phyloP scores from a whole-genome alignment of 2,888 invertebrate species.

The Athetis lepigone region DNA sequence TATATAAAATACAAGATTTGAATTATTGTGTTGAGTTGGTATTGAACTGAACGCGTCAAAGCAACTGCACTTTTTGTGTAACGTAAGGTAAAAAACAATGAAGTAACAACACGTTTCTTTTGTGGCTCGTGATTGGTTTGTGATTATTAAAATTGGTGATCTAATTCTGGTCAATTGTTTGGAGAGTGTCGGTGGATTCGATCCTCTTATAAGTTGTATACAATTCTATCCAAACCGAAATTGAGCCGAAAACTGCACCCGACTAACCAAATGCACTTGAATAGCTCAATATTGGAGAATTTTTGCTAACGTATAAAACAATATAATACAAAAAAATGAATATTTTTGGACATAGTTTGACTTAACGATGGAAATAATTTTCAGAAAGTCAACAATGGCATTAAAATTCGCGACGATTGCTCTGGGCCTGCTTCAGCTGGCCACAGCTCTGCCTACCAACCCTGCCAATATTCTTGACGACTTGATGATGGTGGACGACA shows the following conservation, averaged over 20 bases:
- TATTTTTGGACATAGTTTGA: no score
- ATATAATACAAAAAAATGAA: no score
- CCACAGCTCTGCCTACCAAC: conserved; percentile 71
- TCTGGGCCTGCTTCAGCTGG: conserved; percentile 75
- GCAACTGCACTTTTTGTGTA: conserved; percentile 72
- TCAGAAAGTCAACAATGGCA: conserved; percentile 63
- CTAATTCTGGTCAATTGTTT: conserved; percentile 2
- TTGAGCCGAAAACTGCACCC: background rate
- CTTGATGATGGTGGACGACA: conserved; percentile 86
- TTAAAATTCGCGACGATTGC: conserved; percentile 72
- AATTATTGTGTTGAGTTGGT: conserved; percentile 73
- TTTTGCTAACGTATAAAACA: no score
- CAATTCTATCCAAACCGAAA: no score
- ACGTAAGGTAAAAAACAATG: conserved; percentile 66
- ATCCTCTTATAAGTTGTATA: background rate
- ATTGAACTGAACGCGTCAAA: conserved; percentile 70
- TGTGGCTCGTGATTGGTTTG: conserved; percentile 50
- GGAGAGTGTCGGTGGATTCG: background rate
- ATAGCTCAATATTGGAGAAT: no score
- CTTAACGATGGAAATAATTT: background rate
- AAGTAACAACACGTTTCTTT: conserved; percentile 51
- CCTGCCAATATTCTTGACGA: conserved; percentile 78
- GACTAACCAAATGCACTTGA: background rate
- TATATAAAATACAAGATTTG: conserved; percentile 86
- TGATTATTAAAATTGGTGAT: conserved; percentile 24